These are phyloP conservation scores for Drosophila asahinai DNA, from an alignment of 1,140 invertebrate species.

Conservation along the genomic window DNA sequence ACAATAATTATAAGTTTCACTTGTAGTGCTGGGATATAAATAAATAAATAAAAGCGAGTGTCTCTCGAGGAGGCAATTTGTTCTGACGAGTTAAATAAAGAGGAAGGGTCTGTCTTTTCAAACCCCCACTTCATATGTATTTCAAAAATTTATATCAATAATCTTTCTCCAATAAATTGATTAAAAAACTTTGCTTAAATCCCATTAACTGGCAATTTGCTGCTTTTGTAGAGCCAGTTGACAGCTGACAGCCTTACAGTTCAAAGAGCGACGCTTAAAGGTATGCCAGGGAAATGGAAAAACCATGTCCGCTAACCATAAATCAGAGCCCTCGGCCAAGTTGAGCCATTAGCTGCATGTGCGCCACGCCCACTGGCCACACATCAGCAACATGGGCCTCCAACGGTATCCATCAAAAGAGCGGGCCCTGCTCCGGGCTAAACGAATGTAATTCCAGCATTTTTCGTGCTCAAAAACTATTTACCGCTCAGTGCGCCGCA, in stretches of 20 bases:
- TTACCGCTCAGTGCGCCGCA: slow-evolving; percentile 62
- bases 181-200: not conserved
- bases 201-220: not conserved
- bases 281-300: slow-evolving; percentile 47
- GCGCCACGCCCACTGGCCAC: slow-evolving; percentile 42
- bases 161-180: not conserved
- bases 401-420: slow-evolving; percentile 39
- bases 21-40: too few relatives aligned
- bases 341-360: slow-evolving; percentile 70
- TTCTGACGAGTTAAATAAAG: too few relatives aligned
- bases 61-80: too few relatives aligned
- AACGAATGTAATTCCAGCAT: slow-evolving; percentile 63
- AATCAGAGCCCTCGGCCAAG: slow-evolving; percentile 55
- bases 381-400: slow-evolving; percentile 13
- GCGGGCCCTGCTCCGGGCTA: slow-evolving; percentile 12
- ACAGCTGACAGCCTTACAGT: slow-evolving; percentile 10
- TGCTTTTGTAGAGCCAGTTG: not conserved
- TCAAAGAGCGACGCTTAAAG: slow-evolving; percentile 22
- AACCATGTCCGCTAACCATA: slow-evolving; percentile 57
- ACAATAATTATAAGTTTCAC: too few relatives aligned
- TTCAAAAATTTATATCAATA: too few relatives aligned
- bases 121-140: too few relatives aligned
- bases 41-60: too few relatives aligned
- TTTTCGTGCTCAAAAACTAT: slow-evolving; percentile 77
- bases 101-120: too few relatives aligned